These are phyloP conservation scores for Diarsia mendica DNA, from an alignment of 2,888 invertebrate species.

Conservation along the genomic window DNA sequence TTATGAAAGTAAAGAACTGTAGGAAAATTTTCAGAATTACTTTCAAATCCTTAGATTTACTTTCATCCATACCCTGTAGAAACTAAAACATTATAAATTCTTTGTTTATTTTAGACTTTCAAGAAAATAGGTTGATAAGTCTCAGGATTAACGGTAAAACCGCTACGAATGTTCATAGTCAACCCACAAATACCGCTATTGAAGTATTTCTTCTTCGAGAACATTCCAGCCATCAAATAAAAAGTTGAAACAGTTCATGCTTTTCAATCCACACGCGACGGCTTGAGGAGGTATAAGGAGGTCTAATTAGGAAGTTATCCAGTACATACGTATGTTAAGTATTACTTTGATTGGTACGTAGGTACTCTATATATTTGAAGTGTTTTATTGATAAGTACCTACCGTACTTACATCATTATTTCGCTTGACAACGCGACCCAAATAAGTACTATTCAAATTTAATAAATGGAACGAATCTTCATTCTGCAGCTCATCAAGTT, in stretches of 20 bases:
- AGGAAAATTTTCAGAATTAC: slow-evolving; percentile 12
- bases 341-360: slow-evolving; percentile 22
- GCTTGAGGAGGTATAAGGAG: slow-evolving; percentile 18
- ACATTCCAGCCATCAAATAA: slow-evolving; percentile 53
- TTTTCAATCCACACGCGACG: slow-evolving; percentile 48
- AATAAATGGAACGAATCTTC: not conserved
- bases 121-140: slow-evolving; percentile 38
- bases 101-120: slow-evolving; percentile 29
- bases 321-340: slow-evolving; percentile 39
- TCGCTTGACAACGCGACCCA: slow-evolving; percentile 1
- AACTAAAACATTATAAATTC: slow-evolving; percentile 37
- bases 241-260: slow-evolving; percentile 54
- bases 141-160: slow-evolving; percentile 35
- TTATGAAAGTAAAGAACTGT: not conserved
- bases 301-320: slow-evolving; percentile 48
- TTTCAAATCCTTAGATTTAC: slow-evolving; percentile 14
- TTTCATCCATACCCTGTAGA: not conserved
- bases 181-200: slow-evolving; percentile 39
- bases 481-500: no score
- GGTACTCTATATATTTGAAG: slow-evolving; percentile 17
- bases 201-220: slow-evolving; percentile 47
- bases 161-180: slow-evolving; percentile 36
- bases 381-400: slow-evolving; percentile 2
- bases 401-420: slow-evolving; percentile 6
- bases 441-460: not conserved